phyloP scores from a whole-genome alignment of 1,140 invertebrate genomes.

The Medauroidea extradentata region DNA sequence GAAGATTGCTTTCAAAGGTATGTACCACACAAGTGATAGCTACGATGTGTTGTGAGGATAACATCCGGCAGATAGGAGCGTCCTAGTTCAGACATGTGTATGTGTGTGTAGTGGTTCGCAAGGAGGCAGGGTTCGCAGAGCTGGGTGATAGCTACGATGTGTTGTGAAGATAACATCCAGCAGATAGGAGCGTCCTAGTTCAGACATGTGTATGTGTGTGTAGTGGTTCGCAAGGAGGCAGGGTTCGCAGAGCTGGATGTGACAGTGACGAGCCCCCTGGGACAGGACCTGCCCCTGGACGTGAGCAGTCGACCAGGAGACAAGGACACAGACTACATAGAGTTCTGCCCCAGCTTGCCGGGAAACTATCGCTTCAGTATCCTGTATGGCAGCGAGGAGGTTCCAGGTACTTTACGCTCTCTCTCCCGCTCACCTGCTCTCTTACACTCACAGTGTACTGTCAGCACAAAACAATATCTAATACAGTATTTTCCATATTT shows the following conservation, averaged over 20 bases:
- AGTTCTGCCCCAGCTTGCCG: constrained; percentile 80
- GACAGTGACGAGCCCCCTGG: constrained; percentile 82
- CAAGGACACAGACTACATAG: constrained; percentile 65
- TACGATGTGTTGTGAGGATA: too few relatives aligned
- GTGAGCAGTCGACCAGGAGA: constrained; percentile 69
- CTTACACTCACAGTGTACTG: too few relatives aligned
- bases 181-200: too few relatives aligned
- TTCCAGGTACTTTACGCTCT: too few relatives aligned
- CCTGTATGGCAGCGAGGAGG: constrained; percentile 74
- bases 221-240: constrained; percentile 81
- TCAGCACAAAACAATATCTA: too few relatives aligned
- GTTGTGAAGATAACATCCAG: too few relatives aligned
- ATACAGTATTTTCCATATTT: too few relatives aligned
- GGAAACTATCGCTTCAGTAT: constrained; percentile 87
- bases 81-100: too few relatives aligned
- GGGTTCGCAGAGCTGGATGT: constrained; percentile 88
- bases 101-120: constrained; percentile 65
- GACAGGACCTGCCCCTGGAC: constrained; percentile 78
- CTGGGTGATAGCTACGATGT: too few relatives aligned
- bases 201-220: background rate
- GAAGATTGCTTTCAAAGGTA: constrained; percentile 77
- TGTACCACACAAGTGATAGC: too few relatives aligned
- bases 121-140: constrained; percentile 84
- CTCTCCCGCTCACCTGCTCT: too few relatives aligned
- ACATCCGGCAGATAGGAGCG: too few relatives aligned